Conservation (phyloP, 2,888 invertebrate species). For the Caenorhabditis doughertyi region DNA sequence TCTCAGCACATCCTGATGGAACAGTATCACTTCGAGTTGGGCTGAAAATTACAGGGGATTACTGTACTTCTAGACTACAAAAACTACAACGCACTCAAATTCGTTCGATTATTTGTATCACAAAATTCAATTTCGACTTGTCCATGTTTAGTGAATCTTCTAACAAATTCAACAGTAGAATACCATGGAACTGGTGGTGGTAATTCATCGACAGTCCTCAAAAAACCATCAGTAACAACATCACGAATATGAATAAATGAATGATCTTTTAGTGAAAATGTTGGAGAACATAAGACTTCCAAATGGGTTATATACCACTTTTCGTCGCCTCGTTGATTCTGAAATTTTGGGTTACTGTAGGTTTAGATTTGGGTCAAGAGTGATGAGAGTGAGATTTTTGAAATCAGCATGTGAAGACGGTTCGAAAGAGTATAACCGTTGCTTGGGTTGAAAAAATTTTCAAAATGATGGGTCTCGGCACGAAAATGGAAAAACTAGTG, state of each 20-base stretch:
- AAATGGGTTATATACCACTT: slow-evolving; percentile 9
- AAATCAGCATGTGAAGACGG: too few relatives aligned
- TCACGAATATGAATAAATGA: background rate
- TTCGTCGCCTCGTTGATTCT: background rate
- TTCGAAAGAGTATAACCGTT: too few relatives aligned
- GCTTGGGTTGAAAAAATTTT: too few relatives aligned
- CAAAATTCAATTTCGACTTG: background rate
- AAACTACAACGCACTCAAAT: background rate
- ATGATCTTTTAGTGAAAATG: background rate
- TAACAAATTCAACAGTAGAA: slow-evolving; percentile 4
- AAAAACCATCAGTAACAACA: background rate
- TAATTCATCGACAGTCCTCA: background rate
- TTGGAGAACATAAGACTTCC: background rate
- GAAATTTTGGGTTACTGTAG: background rate
- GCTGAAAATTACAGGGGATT: background rate
- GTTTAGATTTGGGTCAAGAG: background rate
- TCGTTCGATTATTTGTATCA: background rate
- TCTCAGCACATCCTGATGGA: background rate
- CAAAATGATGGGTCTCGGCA: too few relatives aligned
- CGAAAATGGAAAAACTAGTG: too few relatives aligned
- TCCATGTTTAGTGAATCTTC: background rate
- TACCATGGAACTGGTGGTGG: background rate
- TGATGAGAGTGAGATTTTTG: too few relatives aligned
- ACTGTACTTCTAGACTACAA: background rate
- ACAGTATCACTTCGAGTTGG: background rate